Conservation (phyloP, 2,113 vertebrate species). For the Chamaea fasciata region DNA sequence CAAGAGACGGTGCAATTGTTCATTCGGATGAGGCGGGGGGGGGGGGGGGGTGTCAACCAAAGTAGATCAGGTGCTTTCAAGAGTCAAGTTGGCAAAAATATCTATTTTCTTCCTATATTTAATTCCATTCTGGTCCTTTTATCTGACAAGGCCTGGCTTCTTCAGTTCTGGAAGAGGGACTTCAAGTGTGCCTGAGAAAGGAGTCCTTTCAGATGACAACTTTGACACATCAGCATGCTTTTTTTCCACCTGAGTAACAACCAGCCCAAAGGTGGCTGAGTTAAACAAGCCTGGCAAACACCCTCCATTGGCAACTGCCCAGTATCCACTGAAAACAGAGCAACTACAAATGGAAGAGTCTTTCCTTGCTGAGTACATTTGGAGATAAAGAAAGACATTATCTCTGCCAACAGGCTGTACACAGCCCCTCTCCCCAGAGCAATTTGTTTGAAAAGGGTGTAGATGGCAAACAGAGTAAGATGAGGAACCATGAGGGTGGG, state of each 20-base stretch:
- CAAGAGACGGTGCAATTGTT: not conserved
- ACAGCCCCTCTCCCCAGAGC: not conserved
- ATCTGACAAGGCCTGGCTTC: not conserved
- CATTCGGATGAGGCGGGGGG: not conserved
- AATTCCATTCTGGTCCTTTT: not conserved
- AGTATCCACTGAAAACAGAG: not conserved
- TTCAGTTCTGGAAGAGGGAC: not conserved
- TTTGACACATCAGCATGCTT: not conserved
- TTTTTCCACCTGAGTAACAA: not conserved
- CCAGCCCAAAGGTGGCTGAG: not conserved
- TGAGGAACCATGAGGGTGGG: not conserved
- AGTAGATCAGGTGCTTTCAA: not conserved
- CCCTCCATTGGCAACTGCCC: not conserved
- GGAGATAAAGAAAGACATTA: not conserved
- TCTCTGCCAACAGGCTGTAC: not conserved
- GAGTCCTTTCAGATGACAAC: not conserved
- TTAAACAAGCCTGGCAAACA: not conserved
- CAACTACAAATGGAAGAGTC: not conserved
- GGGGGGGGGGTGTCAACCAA: rapidly evolving
- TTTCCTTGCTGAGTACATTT: not conserved
- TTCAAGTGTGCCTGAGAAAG: not conserved
- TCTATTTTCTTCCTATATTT: not conserved
- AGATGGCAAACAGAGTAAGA: not conserved
- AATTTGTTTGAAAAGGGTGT: not conserved
- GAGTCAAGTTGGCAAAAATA: not conserved